phyloP scores from a whole-genome alignment of 2,113 vertebrate genomes.

The Pavo muticus region DNA sequence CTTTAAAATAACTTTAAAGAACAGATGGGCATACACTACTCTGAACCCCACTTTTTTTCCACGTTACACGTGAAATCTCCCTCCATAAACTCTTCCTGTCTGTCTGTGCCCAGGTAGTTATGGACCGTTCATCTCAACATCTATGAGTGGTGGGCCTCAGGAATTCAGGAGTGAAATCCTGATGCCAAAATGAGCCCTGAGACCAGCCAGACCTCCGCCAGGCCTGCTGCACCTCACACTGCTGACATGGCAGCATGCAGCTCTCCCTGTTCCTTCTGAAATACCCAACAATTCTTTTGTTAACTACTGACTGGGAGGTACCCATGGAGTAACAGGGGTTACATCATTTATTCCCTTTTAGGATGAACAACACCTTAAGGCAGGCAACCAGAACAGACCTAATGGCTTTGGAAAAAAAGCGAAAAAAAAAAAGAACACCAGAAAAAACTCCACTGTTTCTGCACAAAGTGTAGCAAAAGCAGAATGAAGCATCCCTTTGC shows the following conservation, averaged over 20 bases:
- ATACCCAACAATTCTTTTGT: not conserved
- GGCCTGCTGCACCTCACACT: rapidly evolving
- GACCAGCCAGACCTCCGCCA: not conserved
- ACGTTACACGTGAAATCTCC: not conserved
- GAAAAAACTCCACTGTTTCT: too few species aligned
- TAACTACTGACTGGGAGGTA: not conserved
- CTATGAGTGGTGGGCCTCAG: not conserved
- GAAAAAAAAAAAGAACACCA: not conserved
- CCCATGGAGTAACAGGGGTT: not conserved
- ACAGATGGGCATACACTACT: not conserved
- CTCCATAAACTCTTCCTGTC: not conserved
- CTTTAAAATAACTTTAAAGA: conserved; percentile 11
- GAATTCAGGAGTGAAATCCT: not conserved
- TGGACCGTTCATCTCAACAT: not conserved
- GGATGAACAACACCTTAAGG: not conserved
- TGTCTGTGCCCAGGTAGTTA: not conserved
- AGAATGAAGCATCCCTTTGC: not conserved
- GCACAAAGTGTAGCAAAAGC: not conserved
- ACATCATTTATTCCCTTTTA: not conserved
- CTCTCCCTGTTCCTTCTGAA: not conserved
- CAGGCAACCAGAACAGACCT: not conserved
- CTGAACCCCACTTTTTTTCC: not conserved
- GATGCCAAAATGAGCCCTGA: not conserved
- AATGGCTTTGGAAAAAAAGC: not conserved
- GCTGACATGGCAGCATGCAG: rapidly evolving